Evolutionary conservation across 2,113 vertebrate genomes (phyloP).

Genomic region (Phylloscopus whistleri): DNA sequence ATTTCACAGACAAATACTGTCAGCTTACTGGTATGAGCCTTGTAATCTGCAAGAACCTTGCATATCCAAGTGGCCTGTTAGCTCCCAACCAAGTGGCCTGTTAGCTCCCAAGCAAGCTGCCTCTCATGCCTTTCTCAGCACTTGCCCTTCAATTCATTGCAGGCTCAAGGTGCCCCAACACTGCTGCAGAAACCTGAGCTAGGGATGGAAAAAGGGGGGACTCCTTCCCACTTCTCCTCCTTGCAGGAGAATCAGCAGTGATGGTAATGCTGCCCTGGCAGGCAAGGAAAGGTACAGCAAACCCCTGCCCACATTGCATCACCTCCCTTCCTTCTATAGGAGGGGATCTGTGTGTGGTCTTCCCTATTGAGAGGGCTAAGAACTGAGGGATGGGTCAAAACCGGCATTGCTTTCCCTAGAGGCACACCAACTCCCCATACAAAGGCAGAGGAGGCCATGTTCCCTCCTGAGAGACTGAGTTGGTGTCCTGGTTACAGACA

Average conservation of each 20-base stretch:
- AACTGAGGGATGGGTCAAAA: background rate
- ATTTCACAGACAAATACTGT: background rate
- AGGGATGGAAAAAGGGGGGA: background rate
- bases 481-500: background rate
- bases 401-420: accelerated
- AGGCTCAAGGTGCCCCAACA: background rate
- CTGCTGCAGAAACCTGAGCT: background rate
- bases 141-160: background rate
- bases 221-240: background rate
- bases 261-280: background rate
- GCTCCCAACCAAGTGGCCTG: background rate
- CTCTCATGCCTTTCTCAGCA: background rate
- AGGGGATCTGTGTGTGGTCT: accelerated
- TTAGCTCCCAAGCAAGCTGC: background rate
- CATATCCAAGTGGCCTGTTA: background rate
- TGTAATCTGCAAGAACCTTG: background rate
- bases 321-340: accelerated
- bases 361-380: background rate
- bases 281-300: background rate
- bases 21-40: background rate
- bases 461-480: background rate
- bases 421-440: accelerated
- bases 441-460: background rate
- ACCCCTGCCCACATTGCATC: accelerated
- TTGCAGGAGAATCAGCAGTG: background rate